These are phyloP conservation scores for Silurus asotus DNA, from an alignment of 2,113 vertebrate species.

Conservation along the genomic window DNA sequence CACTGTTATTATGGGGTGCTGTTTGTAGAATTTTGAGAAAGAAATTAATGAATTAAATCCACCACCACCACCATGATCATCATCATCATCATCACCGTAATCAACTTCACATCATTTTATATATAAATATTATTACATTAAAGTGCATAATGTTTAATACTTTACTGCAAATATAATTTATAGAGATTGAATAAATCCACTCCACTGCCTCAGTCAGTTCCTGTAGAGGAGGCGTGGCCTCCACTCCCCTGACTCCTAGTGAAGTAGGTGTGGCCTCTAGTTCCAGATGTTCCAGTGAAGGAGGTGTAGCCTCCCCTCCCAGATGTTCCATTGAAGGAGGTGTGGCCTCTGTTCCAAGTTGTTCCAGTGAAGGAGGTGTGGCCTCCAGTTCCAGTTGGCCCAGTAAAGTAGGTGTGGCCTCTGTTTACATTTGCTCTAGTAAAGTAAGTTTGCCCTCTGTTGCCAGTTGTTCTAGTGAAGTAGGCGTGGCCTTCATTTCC, in stretches of 20 bases:
- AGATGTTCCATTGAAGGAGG: not conserved
- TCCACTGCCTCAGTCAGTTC: not conserved
- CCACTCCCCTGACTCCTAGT: not conserved
- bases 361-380: not conserved
- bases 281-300: not conserved
- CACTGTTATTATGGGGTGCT: no score
- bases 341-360: not conserved
- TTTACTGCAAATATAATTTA: not conserved
- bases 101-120: no score
- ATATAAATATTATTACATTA: not conserved
- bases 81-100: not conserved
- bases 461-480: not conserved
- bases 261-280: not conserved
- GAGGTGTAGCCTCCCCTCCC: not conserved
- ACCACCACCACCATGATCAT: not conserved
- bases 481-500: not conserved
- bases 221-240: not conserved
- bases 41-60: not conserved
- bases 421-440: not conserved
- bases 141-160: not conserved
- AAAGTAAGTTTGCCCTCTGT: not conserved
- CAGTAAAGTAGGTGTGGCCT: not conserved
- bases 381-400: not conserved
- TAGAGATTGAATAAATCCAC: not conserved
- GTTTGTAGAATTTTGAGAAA: no score